Base-by-base conservation (phyloP, 2,888 invertebrate genomes). In the Netelia fuscicornis region DNA sequence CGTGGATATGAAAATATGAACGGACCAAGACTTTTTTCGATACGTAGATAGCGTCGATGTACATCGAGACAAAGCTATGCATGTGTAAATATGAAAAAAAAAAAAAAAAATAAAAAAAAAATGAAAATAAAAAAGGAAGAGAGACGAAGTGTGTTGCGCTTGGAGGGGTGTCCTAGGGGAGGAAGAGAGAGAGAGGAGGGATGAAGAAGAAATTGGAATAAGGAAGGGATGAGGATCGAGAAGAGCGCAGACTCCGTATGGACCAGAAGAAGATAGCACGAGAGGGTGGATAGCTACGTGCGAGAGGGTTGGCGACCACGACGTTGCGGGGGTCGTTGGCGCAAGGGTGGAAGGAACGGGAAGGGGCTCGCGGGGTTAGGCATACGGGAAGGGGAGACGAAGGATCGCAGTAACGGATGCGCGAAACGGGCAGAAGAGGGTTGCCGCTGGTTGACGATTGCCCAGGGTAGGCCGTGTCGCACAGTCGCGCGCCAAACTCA, bases 401-500 rank as follows among this genome's bases (percentile, higher is more conserved):
- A 80, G 78, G 52, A 72, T 62, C 75, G 76, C 58, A 86, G 83
- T 77, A 80, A 82, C 81, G 77, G 80, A 58, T 81, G 81, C 52
- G 72, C 90, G 89, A 60, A 90, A 91, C 91, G 90, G 92, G 90
- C 92, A 91, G 89, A 91, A 92, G 92, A 91, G 92, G 92, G 85
- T 78, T 85, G 86, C 91, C 91, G 90, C 86, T 80, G 84, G 87
- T 92, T 91, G 91, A 91, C 91, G 89, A 90, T 91, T 89, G 92
- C 91, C 92, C 91, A 91, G 92, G 93, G 91, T 92, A 91, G 91
- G 89, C 89, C 91, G 89, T 91, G 92, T 92, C 91, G 91, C 91
- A 92, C 93, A 93, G 93, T 93, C 92, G 93, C 93, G 93, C 92
- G 93, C 90, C 92, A 90, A 92, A 91, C 91, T 90, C 90, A 89